Evolutionary conservation across 2,113 vertebrate genomes (phyloP), one percentile per base, ranked within the genome.

Genomic region (Balaenoptera acutorostrata): DNA sequence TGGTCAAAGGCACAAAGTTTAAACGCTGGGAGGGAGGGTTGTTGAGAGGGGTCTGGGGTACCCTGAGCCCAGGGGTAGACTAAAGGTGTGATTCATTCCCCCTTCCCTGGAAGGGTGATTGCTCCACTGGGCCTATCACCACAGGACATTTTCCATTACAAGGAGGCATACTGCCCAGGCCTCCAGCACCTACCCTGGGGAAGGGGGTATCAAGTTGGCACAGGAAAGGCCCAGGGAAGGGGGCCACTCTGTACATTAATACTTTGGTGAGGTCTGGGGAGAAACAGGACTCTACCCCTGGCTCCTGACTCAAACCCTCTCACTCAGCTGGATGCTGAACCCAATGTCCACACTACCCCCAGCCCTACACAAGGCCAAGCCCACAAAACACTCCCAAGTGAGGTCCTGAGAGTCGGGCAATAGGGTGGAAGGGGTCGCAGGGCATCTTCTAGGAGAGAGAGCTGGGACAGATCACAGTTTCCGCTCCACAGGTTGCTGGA

Each of bases 401-500:
- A 97, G 81, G 94, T 95, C 96, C 89, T 72, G 74, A 90, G 88
- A 90, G 78, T 83, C 69, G 87, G 72, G 49, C 66, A 81, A 25
- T 1, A 84, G 64, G 29, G 81, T 27, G 9, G 71, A 66, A 75
- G 57, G 25, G 69, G 57, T 3, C 20, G 4, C 49, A 89, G 83
- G 74, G 57, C 59, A 11, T 80, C 55, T 92, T 82, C 74, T 31
- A 41, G 80, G 64, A 74, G 41, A 89, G 1, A 89, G 72, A 39
- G 5, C 52, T 44, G 27, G 39, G 88, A 36, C 15, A 27, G 96
- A 64, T 99, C 98, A 99, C 91, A 97, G 97, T 97, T 99, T 99
- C 98, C 99, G 99, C 97, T 99, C 99, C 86, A 99, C 99, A 0
- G 99, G 99, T 96, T 99, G 99, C 97, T 99, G 99, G 84, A 99